Percentiles rank a stretch among this genome's conserved stretches.
phyloP scores from a whole-genome alignment of 2,888 invertebrate species.

The Hetaerina titia region DNA sequence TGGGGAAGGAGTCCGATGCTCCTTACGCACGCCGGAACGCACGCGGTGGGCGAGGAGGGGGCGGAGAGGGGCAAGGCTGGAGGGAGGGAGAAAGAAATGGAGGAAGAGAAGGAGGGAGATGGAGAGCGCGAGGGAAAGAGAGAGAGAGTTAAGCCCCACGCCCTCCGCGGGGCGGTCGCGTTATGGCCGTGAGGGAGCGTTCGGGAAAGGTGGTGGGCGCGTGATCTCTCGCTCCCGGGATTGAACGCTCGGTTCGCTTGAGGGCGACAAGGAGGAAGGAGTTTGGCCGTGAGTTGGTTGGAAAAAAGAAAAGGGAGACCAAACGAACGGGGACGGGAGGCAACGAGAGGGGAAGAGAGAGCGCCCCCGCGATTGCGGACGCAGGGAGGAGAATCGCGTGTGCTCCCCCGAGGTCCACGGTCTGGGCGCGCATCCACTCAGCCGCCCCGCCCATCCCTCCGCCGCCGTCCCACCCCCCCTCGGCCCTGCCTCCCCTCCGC shows the following conservation, averaged over 20 bases:
- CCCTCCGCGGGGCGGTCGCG: slow-evolving; percentile 43
- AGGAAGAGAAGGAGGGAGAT: background rate
- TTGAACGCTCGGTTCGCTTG: no score
- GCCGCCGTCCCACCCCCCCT: background rate
- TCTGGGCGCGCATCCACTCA: background rate
- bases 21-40: slow-evolving; percentile 48
- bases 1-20: background rate
- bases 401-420: background rate
- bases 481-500: background rate
- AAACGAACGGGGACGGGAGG: background rate
- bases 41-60: background rate
- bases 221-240: background rate
- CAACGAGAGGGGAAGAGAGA: background rate
- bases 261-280: background rate
- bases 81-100: background rate
- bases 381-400: background rate
- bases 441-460: background rate
- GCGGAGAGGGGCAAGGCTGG: background rate
- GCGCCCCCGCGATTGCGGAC: background rate
- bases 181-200: background rate
- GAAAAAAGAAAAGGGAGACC: background rate
- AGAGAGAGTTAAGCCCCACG: background rate
- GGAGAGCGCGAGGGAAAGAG: background rate
- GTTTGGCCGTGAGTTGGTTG: background rate
- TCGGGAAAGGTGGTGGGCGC: background rate